Evolutionary conservation across 2,797 vertebrate species (phyloP).

Genomic region (Dryobates pubescens): DNA sequence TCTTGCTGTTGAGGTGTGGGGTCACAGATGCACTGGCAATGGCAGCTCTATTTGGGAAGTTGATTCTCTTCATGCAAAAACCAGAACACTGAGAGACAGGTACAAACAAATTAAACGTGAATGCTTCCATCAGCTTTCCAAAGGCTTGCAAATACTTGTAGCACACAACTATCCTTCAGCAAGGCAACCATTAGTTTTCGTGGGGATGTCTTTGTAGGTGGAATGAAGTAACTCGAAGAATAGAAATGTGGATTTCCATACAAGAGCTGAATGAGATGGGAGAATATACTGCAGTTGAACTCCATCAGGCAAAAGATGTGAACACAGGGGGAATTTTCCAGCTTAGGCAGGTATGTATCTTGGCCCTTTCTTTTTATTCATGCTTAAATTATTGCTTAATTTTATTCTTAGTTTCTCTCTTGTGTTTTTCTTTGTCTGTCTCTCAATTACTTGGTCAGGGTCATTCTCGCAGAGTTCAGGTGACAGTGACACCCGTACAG

Average conservation of each 20-base stretch:
- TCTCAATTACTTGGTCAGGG: constrained; percentile 76
- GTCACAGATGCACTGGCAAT: constrained; percentile 93
- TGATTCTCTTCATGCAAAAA: constrained; percentile 93
- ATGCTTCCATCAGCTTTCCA: not conserved
- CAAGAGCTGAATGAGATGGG: constrained; percentile 95
- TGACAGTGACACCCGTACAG: constrained; percentile 91
- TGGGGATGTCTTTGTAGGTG: constrained; percentile 80
- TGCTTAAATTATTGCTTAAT: not conserved
- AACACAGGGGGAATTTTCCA: constrained; percentile 97
- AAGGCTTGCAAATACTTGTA: not conserved
- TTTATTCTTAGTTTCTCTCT: constrained; percentile 12
- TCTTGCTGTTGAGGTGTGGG: constrained; percentile 97
- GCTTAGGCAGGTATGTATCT: constrained; percentile 87
- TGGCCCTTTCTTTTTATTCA: not conserved
- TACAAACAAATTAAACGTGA: constrained; percentile 48
- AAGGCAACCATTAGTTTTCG: not conserved
- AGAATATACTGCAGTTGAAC: constrained; percentile 92
- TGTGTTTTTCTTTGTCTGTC: not conserved
- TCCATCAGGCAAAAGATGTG: constrained; percentile 91
- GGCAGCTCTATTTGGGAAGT: constrained; percentile 90
- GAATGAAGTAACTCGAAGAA: constrained; percentile 94
- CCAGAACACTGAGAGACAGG: constrained; percentile 92
- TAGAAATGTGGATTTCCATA: constrained; percentile 94
- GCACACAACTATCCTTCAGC: not conserved
- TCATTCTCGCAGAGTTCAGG: constrained; percentile 94